Conservation (phyloP, 2,888 invertebrate species). For the Asteroscopus sphinx region DNA sequence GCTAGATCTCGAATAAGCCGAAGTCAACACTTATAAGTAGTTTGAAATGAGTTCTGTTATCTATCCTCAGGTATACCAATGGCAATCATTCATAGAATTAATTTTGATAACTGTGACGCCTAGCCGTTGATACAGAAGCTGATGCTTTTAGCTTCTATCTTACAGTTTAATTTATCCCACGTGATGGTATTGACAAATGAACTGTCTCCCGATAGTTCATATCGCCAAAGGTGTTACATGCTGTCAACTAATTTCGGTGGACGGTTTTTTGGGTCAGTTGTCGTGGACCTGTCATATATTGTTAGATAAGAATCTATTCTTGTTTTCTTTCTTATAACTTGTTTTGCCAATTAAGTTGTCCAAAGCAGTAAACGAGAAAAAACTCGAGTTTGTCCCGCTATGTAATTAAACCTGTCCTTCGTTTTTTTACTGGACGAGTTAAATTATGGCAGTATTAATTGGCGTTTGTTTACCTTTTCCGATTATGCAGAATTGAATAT, state of each 20-base stretch:
- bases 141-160: constrained; percentile 85
- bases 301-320: constrained; percentile 68
- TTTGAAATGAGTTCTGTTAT: constrained; percentile 66
- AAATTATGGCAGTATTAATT: constrained; percentile 23
- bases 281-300: constrained; percentile 69
- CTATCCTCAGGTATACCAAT: constrained; percentile 70
- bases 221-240: constrained; percentile 73
- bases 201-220: constrained; percentile 67
- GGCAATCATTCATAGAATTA: constrained; percentile 86
- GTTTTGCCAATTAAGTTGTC: constrained; percentile 72
- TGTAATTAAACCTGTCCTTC: constrained; percentile 55
- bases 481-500: too few relatives aligned
- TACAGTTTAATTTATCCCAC: constrained; percentile 75
- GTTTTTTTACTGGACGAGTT: constrained; percentile 43
- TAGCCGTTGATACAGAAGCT: constrained; percentile 80
- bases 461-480: constrained; percentile 17
- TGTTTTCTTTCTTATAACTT: constrained; percentile 63
- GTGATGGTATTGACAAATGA: constrained; percentile 78
- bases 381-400: constrained; percentile 37
- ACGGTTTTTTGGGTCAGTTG: constrained; percentile 62
- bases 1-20: constrained; percentile 48
- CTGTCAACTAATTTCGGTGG: constrained; percentile 61
- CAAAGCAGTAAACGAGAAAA: constrained; percentile 64
- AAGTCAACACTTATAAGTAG: constrained; percentile 55
- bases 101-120: constrained; percentile 86